Evolutionary conservation across 1,140 invertebrate genomes (phyloP), one percentile per base, ranked within the genome.

Genomic region (Brachionus plicatilis): DNA sequence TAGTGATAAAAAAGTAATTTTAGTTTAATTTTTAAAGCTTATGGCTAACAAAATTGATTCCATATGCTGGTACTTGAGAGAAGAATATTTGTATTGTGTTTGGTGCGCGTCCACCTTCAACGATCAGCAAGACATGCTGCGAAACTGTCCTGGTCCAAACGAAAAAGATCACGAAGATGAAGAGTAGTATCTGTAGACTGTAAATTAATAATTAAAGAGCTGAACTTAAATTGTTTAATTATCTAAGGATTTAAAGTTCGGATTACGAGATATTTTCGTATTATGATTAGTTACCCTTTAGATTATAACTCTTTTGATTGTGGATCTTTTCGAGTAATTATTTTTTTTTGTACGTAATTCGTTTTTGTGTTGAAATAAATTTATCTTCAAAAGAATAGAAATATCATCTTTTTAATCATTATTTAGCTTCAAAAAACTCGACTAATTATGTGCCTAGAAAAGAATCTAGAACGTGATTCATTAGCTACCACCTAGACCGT

Each of bases 161-260:
- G 79, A 82, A 68, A 82, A 82, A 82, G 79, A 82, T 37, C 79
- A 82, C 41, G 79, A 82, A 82, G 53, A 82, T 24, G 53, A 82
- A 29, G 66, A 68, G 33, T 37, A 80, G 56, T 47, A 80, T 11
- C 66, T 43, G 41, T 43, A 43, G 8, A 72, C 33, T 43, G 41
- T 20, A 72, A 72, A 72, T 72, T 43, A 37, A 43, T 20, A 72
- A 72, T 43, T 43, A 72, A 68, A 68, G 37, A 43, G 17, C 37
- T 72, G 41, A 72, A 72, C 68, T 68, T 68, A 72, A 72, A 72
- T 72, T 72, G 29, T 41, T 72, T 72, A 72, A 72, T 72, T 72
- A 72, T 43, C 68, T 43, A 72, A 72, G 37, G 41, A 72, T 14
- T 72, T 41, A 72, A 72, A 72, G 68, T 72, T 72, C 68, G 68